Evolutionary conservation across 2,888 invertebrate species (phyloP), one percentile per base, ranked within the genome.

Genomic region (Argyra leucocephala): DNA sequence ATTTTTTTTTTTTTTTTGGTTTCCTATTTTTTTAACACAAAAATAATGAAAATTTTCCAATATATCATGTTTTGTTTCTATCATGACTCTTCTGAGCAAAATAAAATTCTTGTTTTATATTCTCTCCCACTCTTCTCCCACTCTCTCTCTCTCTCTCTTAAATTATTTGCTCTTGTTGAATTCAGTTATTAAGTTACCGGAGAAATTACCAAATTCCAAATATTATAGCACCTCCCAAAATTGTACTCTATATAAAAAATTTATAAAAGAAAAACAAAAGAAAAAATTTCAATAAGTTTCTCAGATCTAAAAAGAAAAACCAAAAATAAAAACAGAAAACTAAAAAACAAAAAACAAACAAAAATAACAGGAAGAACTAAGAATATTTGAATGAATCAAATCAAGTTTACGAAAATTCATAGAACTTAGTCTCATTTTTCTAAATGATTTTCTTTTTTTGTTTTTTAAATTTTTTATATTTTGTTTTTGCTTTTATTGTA

Each of bases 331-430:
- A 31, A 4, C 12, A 2, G 9, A 10, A 31, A 31, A 31, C 12
- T 31, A n/a, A n/a, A n/a, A n/a, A n/a, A n/a, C n/a, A n/a, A n/a
- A n/a, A n/a, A n/a, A 18, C 48, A 48, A n/a, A 48, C n/a, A 18
- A 48, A 18, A 48, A 48, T 31, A 31, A 48, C 48, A 48, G 48
- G 48, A 48, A 48, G 15, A 48, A 18, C 5, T 18, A 5, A 48
- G n/a, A 48, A 48, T 48, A 48, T 48, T 48, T 48, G 48, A 48
- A 48, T 48, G 48, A 48, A 48, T 48, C 48, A 18, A 48, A 22
- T 3, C 21, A 57, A 21, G 21, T 57, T 57, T n/a, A 57, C 21
- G 9, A 7, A 21, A 12, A 58, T 6, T 10, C 22, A 21, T 31
- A 26, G 4, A 48, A 15, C 48, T 48, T 48, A 37, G 15, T 48